phyloP scores from a whole-genome alignment of 2,888 invertebrate species.

The Xiphydria camelus region DNA sequence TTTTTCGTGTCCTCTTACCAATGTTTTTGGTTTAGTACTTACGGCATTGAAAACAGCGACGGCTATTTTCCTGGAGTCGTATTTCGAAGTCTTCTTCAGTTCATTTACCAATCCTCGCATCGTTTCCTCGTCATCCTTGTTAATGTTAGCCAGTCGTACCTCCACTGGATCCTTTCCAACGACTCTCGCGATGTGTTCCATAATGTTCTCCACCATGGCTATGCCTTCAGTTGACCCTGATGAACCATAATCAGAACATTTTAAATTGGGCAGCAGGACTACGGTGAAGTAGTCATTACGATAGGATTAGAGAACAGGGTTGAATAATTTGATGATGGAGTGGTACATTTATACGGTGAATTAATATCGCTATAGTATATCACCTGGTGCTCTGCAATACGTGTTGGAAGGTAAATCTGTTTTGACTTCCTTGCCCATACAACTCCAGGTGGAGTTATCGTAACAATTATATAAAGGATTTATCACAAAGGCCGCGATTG shows the following conservation, averaged over 20 bases:
- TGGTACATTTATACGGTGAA: too few relatives aligned
- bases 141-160: slow-evolving; percentile 64
- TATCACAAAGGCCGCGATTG: slow-evolving; percentile 47
- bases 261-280: too few relatives aligned
- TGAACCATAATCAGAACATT: too few relatives aligned
- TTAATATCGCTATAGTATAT: too few relatives aligned
- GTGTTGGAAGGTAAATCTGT: slow-evolving; percentile 74
- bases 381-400: slow-evolving; percentile 74
- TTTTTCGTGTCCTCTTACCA: too few relatives aligned
- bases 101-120: slow-evolving; percentile 62
- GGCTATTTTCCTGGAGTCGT: slow-evolving; percentile 61
- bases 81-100: slow-evolving; percentile 64
- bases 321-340: too few relatives aligned
- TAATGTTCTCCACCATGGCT: slow-evolving; percentile 66
- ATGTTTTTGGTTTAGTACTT: too few relatives aligned
- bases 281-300: too few relatives aligned
- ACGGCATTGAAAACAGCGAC: slow-evolving; percentile 66
- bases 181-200: slow-evolving; percentile 68
- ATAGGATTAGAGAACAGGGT: too few relatives aligned
- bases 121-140: slow-evolving; percentile 55
- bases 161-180: slow-evolving; percentile 64
- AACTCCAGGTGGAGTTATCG: slow-evolving; percentile 63
- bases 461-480: slow-evolving; percentile 66
- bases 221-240: slow-evolving; percentile 68
- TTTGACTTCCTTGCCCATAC: slow-evolving; percentile 55